Conservation (phyloP, 2,113 vertebrate genomes). For the Prochilodus magdalenae region DNA sequence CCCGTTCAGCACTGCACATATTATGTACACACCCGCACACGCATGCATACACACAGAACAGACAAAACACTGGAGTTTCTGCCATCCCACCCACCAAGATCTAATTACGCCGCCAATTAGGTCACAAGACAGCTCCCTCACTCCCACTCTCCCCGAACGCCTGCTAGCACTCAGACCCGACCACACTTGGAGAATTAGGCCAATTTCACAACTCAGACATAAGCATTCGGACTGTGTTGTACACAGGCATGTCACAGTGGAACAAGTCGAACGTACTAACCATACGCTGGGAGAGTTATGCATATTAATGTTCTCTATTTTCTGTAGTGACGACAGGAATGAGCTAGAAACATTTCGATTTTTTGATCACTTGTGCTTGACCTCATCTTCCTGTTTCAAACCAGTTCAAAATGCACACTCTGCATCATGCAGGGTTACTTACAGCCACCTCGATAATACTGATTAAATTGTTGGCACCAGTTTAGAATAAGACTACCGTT, state of each 20-base stretch:
- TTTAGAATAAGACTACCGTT: too few relatives aligned
- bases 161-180: conserved; percentile 6
- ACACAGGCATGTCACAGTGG: not conserved
- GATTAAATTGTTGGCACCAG: too few relatives aligned
- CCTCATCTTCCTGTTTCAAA: too few relatives aligned
- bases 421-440: too few relatives aligned
- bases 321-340: too few relatives aligned
- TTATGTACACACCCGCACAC: not conserved
- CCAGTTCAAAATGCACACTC: too few relatives aligned
- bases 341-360: too few relatives aligned
- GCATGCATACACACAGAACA: conserved; percentile 1
- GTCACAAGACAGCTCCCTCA: conserved; percentile 7
- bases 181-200: not conserved
- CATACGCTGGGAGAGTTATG: too few relatives aligned
- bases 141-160: not conserved
- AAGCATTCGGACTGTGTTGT: not conserved
- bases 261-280: not conserved
- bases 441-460: too few relatives aligned
- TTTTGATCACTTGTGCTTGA: too few relatives aligned
- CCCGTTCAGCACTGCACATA: conserved; percentile 2
- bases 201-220: not conserved
- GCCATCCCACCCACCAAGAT: conserved; percentile 14
- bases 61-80: conserved; percentile 23
- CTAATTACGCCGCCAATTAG: conserved; percentile 12
- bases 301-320: not conserved